Percentiles rank a stretch among this genome's conserved stretches.
Evolutionary conservation across 2,113 vertebrate species (phyloP).

Genomic region (Anthoscopus minutus): DNA sequence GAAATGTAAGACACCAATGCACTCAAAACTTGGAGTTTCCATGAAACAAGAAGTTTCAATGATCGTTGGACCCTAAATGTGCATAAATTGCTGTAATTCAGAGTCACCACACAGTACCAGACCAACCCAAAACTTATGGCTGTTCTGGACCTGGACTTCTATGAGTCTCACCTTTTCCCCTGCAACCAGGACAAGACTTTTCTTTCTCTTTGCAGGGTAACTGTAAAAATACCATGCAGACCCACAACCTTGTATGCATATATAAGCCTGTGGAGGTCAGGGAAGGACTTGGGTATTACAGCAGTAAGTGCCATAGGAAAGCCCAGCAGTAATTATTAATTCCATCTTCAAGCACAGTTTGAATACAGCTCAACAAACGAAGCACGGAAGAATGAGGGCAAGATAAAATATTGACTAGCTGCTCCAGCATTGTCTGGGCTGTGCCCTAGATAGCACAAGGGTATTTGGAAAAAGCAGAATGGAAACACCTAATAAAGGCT

Average conservation of each 20-base stretch:
- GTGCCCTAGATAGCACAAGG: slow-evolving; percentile 6
- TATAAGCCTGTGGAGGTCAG: not conserved
- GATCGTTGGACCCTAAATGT: rapidly evolving
- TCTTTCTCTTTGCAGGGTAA: not conserved
- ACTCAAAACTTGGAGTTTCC: not conserved
- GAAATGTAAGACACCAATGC: not conserved
- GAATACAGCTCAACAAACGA: slow-evolving; percentile 9
- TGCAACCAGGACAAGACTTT: not conserved
- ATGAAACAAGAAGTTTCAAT: not conserved
- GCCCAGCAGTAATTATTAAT: slow-evolving; percentile 52
- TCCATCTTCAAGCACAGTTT: not conserved
- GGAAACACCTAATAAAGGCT: not conserved
- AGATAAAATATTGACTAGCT: slow-evolving; percentile 56
- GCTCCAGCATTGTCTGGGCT: slow-evolving; percentile 14
- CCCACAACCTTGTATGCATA: not conserved
- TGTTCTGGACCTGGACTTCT: not conserved
- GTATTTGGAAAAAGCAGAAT: not conserved
- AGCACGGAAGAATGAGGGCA: slow-evolving; percentile 23
- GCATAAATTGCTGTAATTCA: not conserved
- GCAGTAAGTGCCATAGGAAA: not conserved
- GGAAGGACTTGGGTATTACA: not conserved
- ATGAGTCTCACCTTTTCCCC: not conserved
- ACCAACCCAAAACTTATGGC: not conserved
- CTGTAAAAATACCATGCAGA: not conserved
- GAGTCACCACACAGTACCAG: not conserved